Percentiles rank a stretch among this genome's conserved stretches.
Conservation (phyloP, 2,888 invertebrate genomes). For the Scaptomyza caliginosa region DNA sequence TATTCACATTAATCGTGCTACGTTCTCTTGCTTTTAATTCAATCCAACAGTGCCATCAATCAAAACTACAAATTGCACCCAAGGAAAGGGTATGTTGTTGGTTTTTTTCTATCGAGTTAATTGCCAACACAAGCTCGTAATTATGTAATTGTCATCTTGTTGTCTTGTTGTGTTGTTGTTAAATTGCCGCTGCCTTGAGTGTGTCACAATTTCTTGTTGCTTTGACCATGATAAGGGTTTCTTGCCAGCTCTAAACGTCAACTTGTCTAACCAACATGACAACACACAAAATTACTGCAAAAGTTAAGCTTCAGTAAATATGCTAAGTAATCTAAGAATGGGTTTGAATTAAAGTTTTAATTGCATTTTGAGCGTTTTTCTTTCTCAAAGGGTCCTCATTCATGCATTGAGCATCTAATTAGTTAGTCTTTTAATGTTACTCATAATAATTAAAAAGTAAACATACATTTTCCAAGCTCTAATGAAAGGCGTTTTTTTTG, state of each 20-base stretch:
- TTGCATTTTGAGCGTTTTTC: too few relatives aligned
- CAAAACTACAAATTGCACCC: slow-evolving; percentile 52
- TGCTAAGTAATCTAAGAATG: too few relatives aligned
- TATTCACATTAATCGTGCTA: neutral
- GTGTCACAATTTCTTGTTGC: slow-evolving; percentile 24
- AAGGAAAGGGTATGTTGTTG: slow-evolving; percentile 31
- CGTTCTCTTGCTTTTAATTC: slow-evolving; percentile 35
- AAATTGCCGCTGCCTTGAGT: slow-evolving; percentile 34
- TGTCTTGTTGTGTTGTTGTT: slow-evolving; percentile 11
- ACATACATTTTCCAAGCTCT: slow-evolving; percentile 6
- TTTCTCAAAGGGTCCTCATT: too few relatives aligned
- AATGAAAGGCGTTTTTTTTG: neutral
- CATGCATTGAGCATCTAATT: too few relatives aligned
- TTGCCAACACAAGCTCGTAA: slow-evolving; percentile 71
- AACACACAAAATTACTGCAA: slow-evolving; percentile 33
- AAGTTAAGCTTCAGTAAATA: neutral
- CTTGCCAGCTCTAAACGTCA: neutral
- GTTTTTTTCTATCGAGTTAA: slow-evolving; percentile 51
- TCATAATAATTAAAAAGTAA: slow-evolving; percentile 13
- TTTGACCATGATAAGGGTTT: slow-evolving; percentile 58
- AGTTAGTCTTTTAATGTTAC: too few relatives aligned
- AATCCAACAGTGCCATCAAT: slow-evolving; percentile 61
- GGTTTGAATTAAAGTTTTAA: too few relatives aligned
- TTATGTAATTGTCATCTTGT: slow-evolving; percentile 70
- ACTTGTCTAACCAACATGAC: slow-evolving; percentile 30